Base-by-base conservation (phyloP, 2,888 invertebrate species). In the Ceriagrion tenellum region DNA sequence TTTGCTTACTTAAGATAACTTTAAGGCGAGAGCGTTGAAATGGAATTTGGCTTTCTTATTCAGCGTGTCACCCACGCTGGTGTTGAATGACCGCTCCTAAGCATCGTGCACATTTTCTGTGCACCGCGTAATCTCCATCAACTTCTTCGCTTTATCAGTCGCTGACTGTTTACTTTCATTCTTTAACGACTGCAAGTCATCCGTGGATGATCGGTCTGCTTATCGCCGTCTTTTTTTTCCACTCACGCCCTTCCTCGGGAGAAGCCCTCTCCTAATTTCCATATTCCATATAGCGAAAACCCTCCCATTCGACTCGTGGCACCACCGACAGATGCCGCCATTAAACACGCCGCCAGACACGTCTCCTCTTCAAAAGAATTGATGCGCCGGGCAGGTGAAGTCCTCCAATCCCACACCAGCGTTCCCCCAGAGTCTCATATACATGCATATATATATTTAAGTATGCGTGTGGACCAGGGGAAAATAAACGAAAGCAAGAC, bases 241-340 rank as follows among this genome's bases (percentile, higher is more conserved):
- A 59, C 20, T 16, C 30, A 13, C 12, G 69, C 69, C 69, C 69
- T 69, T 90, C 59, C 59, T 91, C 35, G 4, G 30, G 30, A 59
- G n/a, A 91, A 56, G n/a, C 90, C 90, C 55, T 59, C 93, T 47
- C 47, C 69, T 81, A 81, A 81, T 47, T 93, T 35, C 93, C 69
- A 93, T 74, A 69, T 93, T 93, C 93, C 93, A 93, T 69, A 93
- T 69, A 74, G 93, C 93, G 93, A 74, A 93, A 74, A 93, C 93
- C 26, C 93, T 47, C 93, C 93, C 40, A 26, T 18, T 35, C 81
- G 81, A 30, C 81, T 40, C 69, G 69, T 55, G 93, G 69, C 69
- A 93, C 26, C 47, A 63, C 59, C 6, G 18, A 93, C 93, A 55
- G 26, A 69, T 47, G 47, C 69, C 47, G 93, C 93, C 93, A 93